Percentiles rank a stretch among this genome's conserved stretches.
These are phyloP conservation scores for Drosophila imparisetae DNA, from an alignment of 2,888 invertebrate genomes.

Conservation along the genomic window DNA sequence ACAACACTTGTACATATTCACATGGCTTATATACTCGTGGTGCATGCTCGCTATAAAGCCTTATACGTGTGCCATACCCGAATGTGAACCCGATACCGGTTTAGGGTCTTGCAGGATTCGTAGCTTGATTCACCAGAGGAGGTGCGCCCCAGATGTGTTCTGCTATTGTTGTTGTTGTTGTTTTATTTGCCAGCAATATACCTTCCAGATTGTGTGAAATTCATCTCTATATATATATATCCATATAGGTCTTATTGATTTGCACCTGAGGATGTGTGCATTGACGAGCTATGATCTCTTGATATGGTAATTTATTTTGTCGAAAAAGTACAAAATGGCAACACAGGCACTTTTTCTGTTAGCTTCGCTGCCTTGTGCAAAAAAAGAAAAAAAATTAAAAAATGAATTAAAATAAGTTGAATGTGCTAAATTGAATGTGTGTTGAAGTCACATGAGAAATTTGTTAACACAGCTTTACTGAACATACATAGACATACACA, in stretches of 20 bases:
- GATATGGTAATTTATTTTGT: neutral
- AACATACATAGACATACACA: neutral
- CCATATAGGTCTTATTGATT: neutral
- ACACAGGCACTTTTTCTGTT: neutral
- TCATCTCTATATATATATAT: neutral
- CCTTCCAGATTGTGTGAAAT: neutral
- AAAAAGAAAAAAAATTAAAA: neutral
- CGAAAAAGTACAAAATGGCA: neutral
- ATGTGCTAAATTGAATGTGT: neutral
- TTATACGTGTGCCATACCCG: slow-evolving; percentile 37
- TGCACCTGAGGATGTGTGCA: neutral
- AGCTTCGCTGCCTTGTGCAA: neutral
- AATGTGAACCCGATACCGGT: slow-evolving; percentile 54
- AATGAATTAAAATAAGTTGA: neutral
- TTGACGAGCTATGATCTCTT: neutral
- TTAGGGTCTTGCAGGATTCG: slow-evolving; percentile 54
- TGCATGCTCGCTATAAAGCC: neutral
- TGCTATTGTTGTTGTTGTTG: neutral
- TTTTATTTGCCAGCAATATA: neutral
- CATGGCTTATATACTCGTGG: neutral
- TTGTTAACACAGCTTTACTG: neutral
- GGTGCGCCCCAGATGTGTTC: neutral
- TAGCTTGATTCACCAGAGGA: neutral
- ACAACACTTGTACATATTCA: neutral
- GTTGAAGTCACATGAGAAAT: neutral